phyloP scores from a whole-genome alignment of 2,797 vertebrate genomes.

The Morus bassanus region DNA sequence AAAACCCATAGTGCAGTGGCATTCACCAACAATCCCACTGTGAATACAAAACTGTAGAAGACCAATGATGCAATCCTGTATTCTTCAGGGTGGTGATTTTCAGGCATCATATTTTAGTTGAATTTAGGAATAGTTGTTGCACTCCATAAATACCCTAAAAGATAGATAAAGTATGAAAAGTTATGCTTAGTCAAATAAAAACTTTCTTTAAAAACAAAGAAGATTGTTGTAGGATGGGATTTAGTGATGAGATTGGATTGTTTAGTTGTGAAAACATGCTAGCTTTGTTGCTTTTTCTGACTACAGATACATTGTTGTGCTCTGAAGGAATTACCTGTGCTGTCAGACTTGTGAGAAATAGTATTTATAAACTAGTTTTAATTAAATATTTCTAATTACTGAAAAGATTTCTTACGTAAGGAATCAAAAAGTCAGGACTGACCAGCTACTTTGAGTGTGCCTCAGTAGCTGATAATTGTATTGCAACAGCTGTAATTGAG shows the following conservation, averaged over 20 bases:
- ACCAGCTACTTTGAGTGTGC: not conserved
- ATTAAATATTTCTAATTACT: not conserved
- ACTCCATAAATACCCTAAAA: conserved; percentile 14
- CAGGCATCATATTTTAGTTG: not conserved
- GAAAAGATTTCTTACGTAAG: not conserved
- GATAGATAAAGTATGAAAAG: not conserved
- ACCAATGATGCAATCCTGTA: conserved; percentile 83
- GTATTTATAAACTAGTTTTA: not conserved
- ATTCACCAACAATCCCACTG: conserved; percentile 88
- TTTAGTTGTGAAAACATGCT: not conserved
- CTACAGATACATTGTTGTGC: not conserved
- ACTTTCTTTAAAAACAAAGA: not conserved
- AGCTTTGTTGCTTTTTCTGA: not conserved
- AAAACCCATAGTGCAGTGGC: conserved; percentile 94
- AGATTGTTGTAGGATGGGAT: not conserved
- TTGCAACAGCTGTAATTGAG: not conserved
- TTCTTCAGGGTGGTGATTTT: conserved; percentile 72
- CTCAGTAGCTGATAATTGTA: not conserved
- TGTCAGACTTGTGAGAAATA: not conserved
- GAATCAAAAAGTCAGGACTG: not conserved
- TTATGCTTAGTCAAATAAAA: not conserved
- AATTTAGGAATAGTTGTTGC: conserved; percentile 26
- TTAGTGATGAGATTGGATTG: not conserved
- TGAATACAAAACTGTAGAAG: conserved; percentile 87
- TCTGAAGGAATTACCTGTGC: not conserved